Conservation (phyloP, 2,113 vertebrate genomes). For the Proteles cristata region DNA sequence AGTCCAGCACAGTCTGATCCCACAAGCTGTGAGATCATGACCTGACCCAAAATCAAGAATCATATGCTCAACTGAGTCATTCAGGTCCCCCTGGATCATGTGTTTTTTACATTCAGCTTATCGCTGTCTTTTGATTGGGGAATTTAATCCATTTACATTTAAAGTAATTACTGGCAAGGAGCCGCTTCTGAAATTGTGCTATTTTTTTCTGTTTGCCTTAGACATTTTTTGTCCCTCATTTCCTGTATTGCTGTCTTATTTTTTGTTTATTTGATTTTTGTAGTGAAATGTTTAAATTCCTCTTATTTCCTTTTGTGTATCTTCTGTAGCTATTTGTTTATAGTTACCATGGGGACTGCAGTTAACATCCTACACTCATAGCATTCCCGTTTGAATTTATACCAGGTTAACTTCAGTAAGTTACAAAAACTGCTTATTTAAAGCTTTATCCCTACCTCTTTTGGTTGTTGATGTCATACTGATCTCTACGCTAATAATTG, state of each 20-base stretch:
- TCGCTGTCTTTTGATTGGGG: neutral
- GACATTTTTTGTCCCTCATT: neutral
- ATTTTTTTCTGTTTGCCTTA: neutral
- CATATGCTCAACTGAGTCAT: no score
- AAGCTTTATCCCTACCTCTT: neutral
- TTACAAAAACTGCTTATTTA: neutral
- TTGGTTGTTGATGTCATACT: neutral
- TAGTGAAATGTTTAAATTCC: neutral
- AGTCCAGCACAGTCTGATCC: no score
- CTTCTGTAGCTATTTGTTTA: neutral
- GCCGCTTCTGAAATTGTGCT: neutral
- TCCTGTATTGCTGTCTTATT: neutral
- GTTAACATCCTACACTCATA: neutral
- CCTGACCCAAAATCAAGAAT: no score
- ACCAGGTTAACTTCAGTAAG: neutral
- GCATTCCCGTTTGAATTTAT: neutral
- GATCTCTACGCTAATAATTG: neutral
- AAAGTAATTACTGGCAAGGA: neutral
- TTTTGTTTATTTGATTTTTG: neutral
- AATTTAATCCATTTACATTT: neutral
- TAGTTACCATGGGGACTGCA: neutral
- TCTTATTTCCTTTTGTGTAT: neutral
- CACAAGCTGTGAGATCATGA: no score
- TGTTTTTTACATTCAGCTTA: neutral
- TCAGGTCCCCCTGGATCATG: neutral